A percentile compares a stretch with the other conserved stretches of the same genome.
These are phyloP conservation scores for Mus caroli DNA, from an alignment of 2,797 vertebrate genomes.

Conservation along the genomic window DNA sequence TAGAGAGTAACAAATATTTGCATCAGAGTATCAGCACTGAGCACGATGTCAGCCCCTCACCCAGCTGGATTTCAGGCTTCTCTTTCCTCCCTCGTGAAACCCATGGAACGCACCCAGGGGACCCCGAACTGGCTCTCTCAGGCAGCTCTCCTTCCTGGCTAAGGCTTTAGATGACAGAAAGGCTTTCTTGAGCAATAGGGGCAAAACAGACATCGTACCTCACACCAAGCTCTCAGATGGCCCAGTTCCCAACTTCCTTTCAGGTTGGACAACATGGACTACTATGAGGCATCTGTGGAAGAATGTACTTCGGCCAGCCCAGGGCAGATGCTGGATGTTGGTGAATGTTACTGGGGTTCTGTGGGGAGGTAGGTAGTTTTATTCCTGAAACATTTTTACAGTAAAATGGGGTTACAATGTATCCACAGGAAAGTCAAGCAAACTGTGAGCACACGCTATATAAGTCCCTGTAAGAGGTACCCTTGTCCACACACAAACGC, in stretches of 20 bases:
- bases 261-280: neutral
- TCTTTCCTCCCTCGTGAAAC: neutral
- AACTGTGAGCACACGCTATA: neutral
- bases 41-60: neutral
- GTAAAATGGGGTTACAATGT: neutral
- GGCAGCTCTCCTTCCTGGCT: neutral
- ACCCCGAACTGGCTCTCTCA: neutral
- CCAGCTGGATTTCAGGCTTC: neutral
- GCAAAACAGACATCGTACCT: neutral
- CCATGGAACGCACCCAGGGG: neutral
- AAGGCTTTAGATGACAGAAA: neutral
- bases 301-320: neutral
- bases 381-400: slow-evolving; percentile 2
- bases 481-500: fast-evolving
- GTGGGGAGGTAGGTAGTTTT: neutral
- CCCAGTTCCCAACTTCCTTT: neutral
- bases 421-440: neutral
- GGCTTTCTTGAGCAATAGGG: slow-evolving; percentile 21
- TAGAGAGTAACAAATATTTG: slow-evolving; percentile 24
- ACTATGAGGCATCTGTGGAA: neutral
- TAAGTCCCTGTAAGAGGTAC: neutral
- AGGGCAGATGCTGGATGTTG: neutral
- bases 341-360: neutral
- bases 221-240: neutral
- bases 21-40: neutral